Evolutionary conservation across 1,140 invertebrate genomes (phyloP), one percentile per base, ranked within the genome.

Genomic region (Bemisia tabaci): DNA sequence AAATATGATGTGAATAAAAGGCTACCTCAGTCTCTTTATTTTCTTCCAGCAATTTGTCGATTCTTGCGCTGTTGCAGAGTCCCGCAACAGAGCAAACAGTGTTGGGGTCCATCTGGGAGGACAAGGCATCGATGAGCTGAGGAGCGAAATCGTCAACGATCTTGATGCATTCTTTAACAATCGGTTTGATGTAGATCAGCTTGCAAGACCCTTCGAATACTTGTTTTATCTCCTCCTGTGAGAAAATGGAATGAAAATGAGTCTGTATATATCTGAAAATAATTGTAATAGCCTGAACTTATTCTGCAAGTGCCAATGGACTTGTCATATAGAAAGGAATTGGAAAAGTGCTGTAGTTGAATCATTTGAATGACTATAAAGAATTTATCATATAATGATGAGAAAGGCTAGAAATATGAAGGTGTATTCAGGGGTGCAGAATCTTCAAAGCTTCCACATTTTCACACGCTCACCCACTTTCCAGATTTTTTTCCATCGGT

Each of bases 191-290:
- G 0, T 86, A 87, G 67, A 95, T 88, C 67, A 95, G 76, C 69
- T 85, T 84, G 78, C 93, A 95, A 5, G 89, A 91, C 12, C 91
- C 91, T 78, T 94, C 90, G 73, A 95, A 92, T 0, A 95, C 93
- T 78, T 87, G 81, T 72, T 87, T 90, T 5, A 95, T 77, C 74
- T 94, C 89, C 74, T 91, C 83, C 83, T 92, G 78, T 48, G 77
- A 75, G 69, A 65, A 65, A 71, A 70, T 69, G 69, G 22, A 21
- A 26, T 60, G 2, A 22, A n/a, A 60, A 60, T 22, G n/a, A 9
- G 24, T 22, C 24, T 60, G 24, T 22, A 9, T 22, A 60, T 22
- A 12, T n/a, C 11, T 58, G 11, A n/a, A 12, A 12, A 58, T 58
- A 58, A 58, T 58, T 58, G n/a, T 58, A 58, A 58, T 58, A 58